Base-by-base conservation (phyloP, 2,113 vertebrate genomes). In the Hippolais icterina region DNA sequence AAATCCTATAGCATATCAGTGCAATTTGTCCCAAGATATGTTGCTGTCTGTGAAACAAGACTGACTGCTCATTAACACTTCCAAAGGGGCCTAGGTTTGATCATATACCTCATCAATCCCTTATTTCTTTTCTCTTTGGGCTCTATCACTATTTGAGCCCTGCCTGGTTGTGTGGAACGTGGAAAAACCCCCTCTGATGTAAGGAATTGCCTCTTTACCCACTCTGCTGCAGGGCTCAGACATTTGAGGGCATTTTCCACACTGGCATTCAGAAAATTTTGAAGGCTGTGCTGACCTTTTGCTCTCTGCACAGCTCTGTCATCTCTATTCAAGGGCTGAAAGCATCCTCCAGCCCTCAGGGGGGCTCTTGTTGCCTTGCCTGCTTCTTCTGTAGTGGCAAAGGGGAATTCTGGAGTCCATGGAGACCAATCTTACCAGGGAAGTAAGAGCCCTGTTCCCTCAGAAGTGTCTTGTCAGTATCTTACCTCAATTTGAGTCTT, bases 141-240 rank as follows among this genome's bases (percentile, higher is more conserved):
- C 23, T 69, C 46, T 61, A 22, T 59, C 41, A 41, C 25, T 31
- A 56, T 49, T 41, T 66, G 27, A 76, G 66, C 59, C 68, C 13
- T 66, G 23, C 15, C 35, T 14, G 5, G 15, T 23, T 61, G 35
- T 0, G 1, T 59, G 37, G 56, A 78, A 82, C 2, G 0, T 12
- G n/a, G 50, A n/a, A 39, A 29, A 56, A 28, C 0, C 10, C 42
- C 19, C 60, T 41, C 31, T 1, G 4, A 52, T 39, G 19, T 52
- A n/a, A 72, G 22, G 31, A 53, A 60, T 83, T 82, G 12, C 17
- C 12, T 46, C 65, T 63, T 71, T 35, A 54, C 33, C 29, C 6
- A 1, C 23, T 42, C 61, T 88, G 25, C 23, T 83, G 57, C n/a
- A 83, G 70, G 22, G 6, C 28, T 81, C 39, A 61, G 46, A 27